Conservation (phyloP, 2,113 vertebrate genomes). For the Seriola dumerili region DNA sequence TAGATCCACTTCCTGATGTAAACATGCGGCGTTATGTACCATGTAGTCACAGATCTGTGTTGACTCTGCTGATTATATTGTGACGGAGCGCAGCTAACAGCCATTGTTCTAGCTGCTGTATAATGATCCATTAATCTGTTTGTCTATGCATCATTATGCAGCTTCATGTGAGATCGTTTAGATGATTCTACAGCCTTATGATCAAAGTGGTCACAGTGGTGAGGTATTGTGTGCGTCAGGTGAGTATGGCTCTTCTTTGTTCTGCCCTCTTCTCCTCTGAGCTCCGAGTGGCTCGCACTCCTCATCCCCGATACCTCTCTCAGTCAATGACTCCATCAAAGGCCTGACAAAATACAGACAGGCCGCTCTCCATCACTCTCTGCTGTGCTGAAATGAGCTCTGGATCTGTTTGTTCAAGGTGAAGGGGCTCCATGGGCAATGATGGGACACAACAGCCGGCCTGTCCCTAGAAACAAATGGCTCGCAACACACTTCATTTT, state of each 20-base stretch:
- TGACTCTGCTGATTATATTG: background rate
- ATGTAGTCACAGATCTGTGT: background rate
- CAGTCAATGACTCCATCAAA: constrained; percentile 78
- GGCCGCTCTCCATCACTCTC: constrained; percentile 72
- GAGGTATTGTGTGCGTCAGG: constrained; percentile 26
- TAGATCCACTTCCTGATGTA: constrained; percentile 35
- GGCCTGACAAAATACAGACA: constrained; percentile 73
- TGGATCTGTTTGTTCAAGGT: constrained; percentile 63
- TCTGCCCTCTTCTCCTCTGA: constrained; percentile 29
- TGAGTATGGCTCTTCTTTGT: constrained; percentile 45
- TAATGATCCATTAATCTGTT: constrained; percentile 17
- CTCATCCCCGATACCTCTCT: constrained; percentile 54
- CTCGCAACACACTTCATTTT: constrained; percentile 72
- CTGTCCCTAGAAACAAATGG: constrained; percentile 75
- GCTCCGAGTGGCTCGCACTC: constrained; percentile 14
- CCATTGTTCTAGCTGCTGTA: background rate
- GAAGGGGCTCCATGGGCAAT: constrained; percentile 55
- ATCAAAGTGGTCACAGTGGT: constrained; percentile 24
- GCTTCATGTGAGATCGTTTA: constrained; percentile 1
- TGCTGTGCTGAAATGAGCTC: constrained; percentile 69
- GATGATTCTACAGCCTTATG: background rate
- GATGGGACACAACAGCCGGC: constrained; percentile 58
- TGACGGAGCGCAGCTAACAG: background rate
- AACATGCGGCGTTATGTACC: constrained; percentile 4
- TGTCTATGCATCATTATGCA: constrained; percentile 12